Evolutionary conservation across 2,888 invertebrate genomes (phyloP).

Genomic region (Oscheius sp.): DNA sequence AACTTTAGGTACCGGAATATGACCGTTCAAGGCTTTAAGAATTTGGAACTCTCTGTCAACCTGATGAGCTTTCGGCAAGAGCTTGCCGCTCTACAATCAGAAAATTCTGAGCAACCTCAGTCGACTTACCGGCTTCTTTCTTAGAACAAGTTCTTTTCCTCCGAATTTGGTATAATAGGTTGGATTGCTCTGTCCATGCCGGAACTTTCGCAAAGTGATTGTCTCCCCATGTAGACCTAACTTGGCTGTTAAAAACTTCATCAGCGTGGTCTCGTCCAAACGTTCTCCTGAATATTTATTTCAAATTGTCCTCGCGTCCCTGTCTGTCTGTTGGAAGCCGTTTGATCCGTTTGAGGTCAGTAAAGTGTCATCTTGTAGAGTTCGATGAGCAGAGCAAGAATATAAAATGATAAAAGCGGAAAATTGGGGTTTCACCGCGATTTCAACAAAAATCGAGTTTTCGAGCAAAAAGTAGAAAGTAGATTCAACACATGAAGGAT

Average conservation of each 20-base stretch:
- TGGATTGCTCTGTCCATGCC: conserved; percentile 76
- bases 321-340: too few relatives aligned
- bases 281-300: conserved; percentile 42
- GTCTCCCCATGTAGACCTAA: conserved; percentile 34
- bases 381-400: too few relatives aligned
- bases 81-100: conserved; percentile 74
- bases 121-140: conserved; percentile 75
- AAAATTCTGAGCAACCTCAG: neutral
- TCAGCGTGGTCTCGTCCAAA: conserved; percentile 43
- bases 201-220: conserved; percentile 56
- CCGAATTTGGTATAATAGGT: conserved; percentile 75
- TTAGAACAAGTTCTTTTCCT: conserved; percentile 74
- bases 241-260: conserved; percentile 33
- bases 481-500: too few relatives aligned
- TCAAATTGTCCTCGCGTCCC: too few relatives aligned
- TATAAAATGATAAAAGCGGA: too few relatives aligned
- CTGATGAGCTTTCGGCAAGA: conserved; percentile 76
- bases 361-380: too few relatives aligned
- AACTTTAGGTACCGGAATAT: conserved; percentile 75
- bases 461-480: too few relatives aligned
- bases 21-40: conserved; percentile 74
- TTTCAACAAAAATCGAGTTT: too few relatives aligned
- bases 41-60: conserved; percentile 75
- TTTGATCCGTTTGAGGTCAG: too few relatives aligned
- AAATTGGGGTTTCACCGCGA: too few relatives aligned